Conservation (phyloP, 2,888 invertebrate species). For the Lathronympha strigana region DNA sequence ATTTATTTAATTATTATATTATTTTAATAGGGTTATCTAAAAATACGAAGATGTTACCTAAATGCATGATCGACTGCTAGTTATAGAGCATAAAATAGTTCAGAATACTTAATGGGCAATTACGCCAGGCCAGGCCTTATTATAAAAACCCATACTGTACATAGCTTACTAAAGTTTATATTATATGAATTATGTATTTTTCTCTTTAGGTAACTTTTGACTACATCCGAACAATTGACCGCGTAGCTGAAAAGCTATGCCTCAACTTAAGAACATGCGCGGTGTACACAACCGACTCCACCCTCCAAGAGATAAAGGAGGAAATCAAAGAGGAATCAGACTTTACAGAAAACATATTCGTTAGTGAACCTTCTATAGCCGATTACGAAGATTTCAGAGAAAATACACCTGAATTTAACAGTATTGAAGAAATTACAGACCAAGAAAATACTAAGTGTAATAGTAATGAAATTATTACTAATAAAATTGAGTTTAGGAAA, state of each 20-base stretch:
- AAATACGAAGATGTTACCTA: no score
- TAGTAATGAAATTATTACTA: neutral
- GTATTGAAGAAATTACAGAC: neutral
- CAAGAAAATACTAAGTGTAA: neutral
- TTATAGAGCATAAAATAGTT: no score
- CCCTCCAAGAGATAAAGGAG: slow-evolving; percentile 25
- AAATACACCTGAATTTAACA: slow-evolving; percentile 3
- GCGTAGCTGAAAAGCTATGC: slow-evolving; percentile 27
- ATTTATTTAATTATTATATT: no score
- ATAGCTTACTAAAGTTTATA: no score
- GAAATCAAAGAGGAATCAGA: slow-evolving; percentile 26
- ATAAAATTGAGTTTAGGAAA: neutral
- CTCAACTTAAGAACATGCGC: slow-evolving; percentile 2
- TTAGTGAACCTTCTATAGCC: slow-evolving; percentile 15
- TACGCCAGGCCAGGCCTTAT: no score
- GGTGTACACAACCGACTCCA: slow-evolving; percentile 16
- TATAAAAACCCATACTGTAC: no score
- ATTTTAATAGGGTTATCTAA: no score
- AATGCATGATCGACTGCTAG: no score
- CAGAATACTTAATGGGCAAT: no score
- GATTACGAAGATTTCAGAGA: slow-evolving; percentile 11
- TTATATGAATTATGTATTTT: neutral
- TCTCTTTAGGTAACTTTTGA: slow-evolving; percentile 19
- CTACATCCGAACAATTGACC: slow-evolving; percentile 22
- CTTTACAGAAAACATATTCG: slow-evolving; percentile 32